Evolutionary conservation across 2,888 invertebrate species (phyloP).

Genomic region (Tanypteryx hageni): DNA sequence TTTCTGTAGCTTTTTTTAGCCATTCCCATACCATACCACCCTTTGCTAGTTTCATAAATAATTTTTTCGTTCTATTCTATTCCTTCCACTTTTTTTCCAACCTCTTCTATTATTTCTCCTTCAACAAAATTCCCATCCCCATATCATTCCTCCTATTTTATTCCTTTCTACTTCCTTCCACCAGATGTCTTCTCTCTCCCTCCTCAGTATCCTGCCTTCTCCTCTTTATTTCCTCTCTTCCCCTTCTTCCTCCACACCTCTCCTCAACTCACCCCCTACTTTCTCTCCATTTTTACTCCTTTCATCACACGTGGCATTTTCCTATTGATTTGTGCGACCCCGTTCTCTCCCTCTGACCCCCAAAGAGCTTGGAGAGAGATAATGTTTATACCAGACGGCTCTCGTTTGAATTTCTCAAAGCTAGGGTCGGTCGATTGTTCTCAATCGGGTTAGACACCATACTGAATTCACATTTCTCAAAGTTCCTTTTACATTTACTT

Average conservation of each 20-base stretch:
- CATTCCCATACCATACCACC: no score
- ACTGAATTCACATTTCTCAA: no score
- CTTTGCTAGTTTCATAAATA: no score
- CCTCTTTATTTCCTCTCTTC: neutral
- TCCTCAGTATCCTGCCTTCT: neutral
- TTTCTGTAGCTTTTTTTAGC: no score
- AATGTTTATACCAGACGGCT: constrained; percentile 17
- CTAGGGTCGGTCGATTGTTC: neutral
- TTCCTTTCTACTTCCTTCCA: neutral
- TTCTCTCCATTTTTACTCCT: neutral
- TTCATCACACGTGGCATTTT: neutral
- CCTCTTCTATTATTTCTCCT: neutral
- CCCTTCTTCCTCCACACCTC: neutral
- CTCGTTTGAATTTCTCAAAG: neutral
- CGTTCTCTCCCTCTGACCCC: constrained; percentile 10
- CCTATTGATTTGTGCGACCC: constrained; percentile 7
- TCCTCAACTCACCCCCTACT: neutral
- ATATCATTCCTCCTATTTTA: neutral
- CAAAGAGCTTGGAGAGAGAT: constrained; percentile 9
- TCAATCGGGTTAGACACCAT: neutral
- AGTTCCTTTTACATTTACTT: no score
- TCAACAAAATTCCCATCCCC: neutral
- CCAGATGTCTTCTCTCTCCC: neutral
- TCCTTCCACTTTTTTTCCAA: no score
- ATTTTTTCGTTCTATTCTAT: no score